A percentile compares a stretch with the other conserved stretches of the same genome.
Conservation (phyloP, 2,113 vertebrate species). For the Podarcis muralis region DNA sequence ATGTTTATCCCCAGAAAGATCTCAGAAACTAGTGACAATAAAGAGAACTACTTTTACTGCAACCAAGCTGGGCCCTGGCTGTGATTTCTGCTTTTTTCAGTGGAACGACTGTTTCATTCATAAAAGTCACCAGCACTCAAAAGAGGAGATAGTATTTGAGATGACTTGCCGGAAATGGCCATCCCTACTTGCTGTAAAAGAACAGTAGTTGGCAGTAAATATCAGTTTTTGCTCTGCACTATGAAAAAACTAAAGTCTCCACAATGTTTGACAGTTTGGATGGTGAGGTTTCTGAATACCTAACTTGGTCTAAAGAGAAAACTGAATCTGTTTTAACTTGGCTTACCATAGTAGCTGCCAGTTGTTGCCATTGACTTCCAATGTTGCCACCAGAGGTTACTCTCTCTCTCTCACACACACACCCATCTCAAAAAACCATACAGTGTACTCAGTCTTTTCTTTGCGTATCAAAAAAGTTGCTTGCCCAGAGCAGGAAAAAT, state of each 20-base stretch:
- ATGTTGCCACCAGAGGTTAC: constrained; percentile 27
- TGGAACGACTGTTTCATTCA: not conserved
- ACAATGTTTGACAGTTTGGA: not conserved
- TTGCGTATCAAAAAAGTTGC: not conserved
- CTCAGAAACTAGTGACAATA: not conserved
- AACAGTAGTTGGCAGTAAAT: constrained; percentile 16
- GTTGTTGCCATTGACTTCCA: not conserved
- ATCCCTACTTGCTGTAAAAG: constrained; percentile 31
- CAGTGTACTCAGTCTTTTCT: not conserved
- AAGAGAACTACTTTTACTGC: constrained; percentile 9
- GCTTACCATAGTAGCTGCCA: not conserved
- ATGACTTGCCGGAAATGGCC: not conserved
- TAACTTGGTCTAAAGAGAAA: constrained; percentile 14
- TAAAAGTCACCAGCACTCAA: not conserved
- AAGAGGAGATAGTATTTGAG: not conserved
- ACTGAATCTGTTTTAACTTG: rapidly evolving
- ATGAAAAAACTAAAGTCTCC: not conserved
- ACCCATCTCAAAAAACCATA: not conserved
- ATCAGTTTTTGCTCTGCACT: constrained; percentile 28
- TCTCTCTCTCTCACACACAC: not conserved
- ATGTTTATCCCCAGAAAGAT: not conserved
- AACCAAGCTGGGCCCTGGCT: not conserved
- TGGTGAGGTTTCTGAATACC: not conserved
- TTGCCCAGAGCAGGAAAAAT: not conserved
- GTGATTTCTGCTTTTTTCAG: constrained; percentile 13